phyloP scores from a whole-genome alignment of 2,888 invertebrate species.

The Eupithecia vulgata region DNA sequence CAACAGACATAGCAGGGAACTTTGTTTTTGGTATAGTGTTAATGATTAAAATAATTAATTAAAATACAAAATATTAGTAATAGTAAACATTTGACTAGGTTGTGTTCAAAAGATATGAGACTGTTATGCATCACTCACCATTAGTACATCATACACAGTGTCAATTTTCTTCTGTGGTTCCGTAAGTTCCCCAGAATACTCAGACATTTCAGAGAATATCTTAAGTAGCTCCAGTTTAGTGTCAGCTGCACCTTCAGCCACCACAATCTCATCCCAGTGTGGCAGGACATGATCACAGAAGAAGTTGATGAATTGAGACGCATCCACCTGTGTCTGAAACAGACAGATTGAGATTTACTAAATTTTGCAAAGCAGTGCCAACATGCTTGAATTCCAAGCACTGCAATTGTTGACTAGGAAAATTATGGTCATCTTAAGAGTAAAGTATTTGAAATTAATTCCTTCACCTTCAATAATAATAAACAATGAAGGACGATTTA shows the following conservation, averaged over 20 bases:
- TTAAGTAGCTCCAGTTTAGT: slow-evolving; percentile 92
- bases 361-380: background rate
- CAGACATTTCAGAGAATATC: slow-evolving; percentile 93
- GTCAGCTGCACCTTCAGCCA: slow-evolving; percentile 84
- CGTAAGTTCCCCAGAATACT: slow-evolving; percentile 90
- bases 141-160: slow-evolving; percentile 89
- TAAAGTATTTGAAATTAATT: background rate
- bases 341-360: slow-evolving; percentile 1
- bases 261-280: slow-evolving; percentile 87
- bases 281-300: slow-evolving; percentile 93
- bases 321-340: slow-evolving; percentile 91
- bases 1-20: background rate
- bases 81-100: background rate
- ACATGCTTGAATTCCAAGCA: background rate
- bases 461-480: background rate
- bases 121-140: slow-evolving; percentile 82
- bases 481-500: no score
- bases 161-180: slow-evolving; percentile 89
- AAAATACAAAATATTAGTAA: background rate
- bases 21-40: background rate
- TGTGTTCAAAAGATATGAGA: background rate
- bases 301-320: slow-evolving; percentile 92
- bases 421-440: no score
- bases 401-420: background rate
- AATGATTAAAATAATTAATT: background rate